Conservation (phyloP, 2,113 vertebrate genomes). For the Oplegnathus fasciatus region DNA sequence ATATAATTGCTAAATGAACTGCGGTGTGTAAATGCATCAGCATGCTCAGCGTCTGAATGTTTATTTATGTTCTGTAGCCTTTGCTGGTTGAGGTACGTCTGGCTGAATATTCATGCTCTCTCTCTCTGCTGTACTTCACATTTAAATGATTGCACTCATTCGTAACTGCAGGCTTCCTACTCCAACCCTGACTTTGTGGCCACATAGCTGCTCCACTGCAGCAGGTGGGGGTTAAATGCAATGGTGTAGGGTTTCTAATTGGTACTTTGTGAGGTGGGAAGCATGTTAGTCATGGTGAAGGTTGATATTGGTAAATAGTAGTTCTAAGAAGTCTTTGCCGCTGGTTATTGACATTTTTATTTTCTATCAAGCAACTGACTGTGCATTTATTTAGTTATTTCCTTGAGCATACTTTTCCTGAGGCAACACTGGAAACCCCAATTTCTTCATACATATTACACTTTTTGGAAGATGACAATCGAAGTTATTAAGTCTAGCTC, state of each 20-base stretch:
- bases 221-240: not conserved
- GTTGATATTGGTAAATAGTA: not conserved
- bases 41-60: not conserved
- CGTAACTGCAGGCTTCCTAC: constrained; percentile 1
- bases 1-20: not conserved
- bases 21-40: not conserved
- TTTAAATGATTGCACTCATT: constrained; percentile 33
- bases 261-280: not conserved
- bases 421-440: not conserved
- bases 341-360: not conserved
- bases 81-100: not conserved
- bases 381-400: not conserved
- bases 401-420: not conserved
- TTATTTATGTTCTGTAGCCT: constrained; percentile 45
- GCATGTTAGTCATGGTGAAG: not conserved
- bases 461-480: not conserved
- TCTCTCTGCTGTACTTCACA: constrained; percentile 9
- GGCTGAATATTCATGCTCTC: constrained; percentile 31
- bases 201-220: not conserved
- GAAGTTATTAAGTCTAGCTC: not conserved
- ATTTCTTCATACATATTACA: no score
- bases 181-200: constrained; percentile 5
- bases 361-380: not conserved
- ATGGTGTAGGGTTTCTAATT: not conserved
- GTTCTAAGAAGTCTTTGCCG: not conserved